Evolutionary conservation across 2,113 vertebrate species (phyloP).

Genomic region (Myrmecobius fasciatus): DNA sequence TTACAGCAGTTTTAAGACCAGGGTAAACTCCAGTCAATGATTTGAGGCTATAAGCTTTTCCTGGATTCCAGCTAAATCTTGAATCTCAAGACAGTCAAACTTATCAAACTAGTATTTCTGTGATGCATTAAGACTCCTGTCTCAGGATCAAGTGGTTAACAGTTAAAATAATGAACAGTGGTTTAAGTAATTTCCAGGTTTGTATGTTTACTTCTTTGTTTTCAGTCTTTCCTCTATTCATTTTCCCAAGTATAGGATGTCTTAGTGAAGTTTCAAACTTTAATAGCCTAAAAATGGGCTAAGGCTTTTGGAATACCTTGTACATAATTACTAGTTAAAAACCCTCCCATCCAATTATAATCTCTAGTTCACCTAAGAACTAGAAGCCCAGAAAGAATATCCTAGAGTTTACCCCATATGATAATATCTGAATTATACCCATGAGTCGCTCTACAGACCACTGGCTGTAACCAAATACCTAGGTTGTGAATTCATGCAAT

Average conservation of each 20-base stretch:
- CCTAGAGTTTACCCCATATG: background rate
- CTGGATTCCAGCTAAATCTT: background rate
- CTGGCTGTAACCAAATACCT: background rate
- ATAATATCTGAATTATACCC: background rate
- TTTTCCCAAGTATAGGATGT: background rate
- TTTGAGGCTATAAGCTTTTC: background rate
- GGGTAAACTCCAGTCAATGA: background rate
- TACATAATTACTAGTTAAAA: background rate
- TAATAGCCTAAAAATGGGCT: background rate
- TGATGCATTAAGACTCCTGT: background rate
- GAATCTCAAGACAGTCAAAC: background rate
- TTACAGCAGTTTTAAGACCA: background rate
- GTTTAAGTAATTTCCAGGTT: background rate
- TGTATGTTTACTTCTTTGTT: background rate
- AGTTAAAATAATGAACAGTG: background rate
- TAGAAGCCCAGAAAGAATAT: background rate
- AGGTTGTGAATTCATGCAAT: background rate
- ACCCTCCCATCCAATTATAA: background rate
- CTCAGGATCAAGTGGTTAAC: background rate
- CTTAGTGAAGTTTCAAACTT: background rate
- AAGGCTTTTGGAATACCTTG: background rate
- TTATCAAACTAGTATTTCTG: background rate
- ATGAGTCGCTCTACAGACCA: background rate
- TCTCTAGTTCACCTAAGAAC: background rate
- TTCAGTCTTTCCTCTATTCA: background rate